Base-by-base conservation (phyloP, 2,888 invertebrate genomes). In the Tortrix viridana region DNA sequence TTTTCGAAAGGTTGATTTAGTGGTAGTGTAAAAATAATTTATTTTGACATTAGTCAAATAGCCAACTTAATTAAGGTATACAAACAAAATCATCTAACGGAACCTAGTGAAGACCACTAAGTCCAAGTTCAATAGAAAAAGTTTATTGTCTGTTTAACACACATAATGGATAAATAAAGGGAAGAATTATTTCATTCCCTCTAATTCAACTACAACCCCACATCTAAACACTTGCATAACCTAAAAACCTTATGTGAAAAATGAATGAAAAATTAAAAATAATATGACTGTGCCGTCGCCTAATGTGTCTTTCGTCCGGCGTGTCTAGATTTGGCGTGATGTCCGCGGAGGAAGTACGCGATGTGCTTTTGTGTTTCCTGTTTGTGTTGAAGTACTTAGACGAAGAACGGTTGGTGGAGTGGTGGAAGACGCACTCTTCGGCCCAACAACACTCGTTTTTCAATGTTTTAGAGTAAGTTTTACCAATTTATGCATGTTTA, bases 371-470 rank as follows among this genome's bases (percentile, higher is more conserved):
- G 61, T 97, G 97, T 82, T 97, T 98, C 90, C 93, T 99, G 66
- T 98, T 97, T 86, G 95, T 98, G 60, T 93, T 98, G 66, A 98
- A 98, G 85, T 96, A 98, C 87, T 88, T 98, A 71, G 96, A 97
- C 47, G 97, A 98, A 81, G 97, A 97, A 69, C 95, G 97, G 74
- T 94, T 98, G 63, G 94, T 97, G 56, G 95, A 96, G 47, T 98
- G 97, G 97, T 98, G 98, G 97, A 96, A 96, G 79, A 96, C 96
- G 70, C 96, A 96, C 74, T 94, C 95, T 1, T 96, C 96, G 67
- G 93, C 94, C 18, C 97, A 98, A 74, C 95, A 97, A 20, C 93
- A 97, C 44, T 95, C 96, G 63, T 98, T 98, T 85, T 97, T 98
- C 79, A 95, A 95, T 67, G 94, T 97, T 67, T 90, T 98, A 65